Base-by-base conservation (phyloP, 2,113 vertebrate species). In the Dipodomys merriami region DNA sequence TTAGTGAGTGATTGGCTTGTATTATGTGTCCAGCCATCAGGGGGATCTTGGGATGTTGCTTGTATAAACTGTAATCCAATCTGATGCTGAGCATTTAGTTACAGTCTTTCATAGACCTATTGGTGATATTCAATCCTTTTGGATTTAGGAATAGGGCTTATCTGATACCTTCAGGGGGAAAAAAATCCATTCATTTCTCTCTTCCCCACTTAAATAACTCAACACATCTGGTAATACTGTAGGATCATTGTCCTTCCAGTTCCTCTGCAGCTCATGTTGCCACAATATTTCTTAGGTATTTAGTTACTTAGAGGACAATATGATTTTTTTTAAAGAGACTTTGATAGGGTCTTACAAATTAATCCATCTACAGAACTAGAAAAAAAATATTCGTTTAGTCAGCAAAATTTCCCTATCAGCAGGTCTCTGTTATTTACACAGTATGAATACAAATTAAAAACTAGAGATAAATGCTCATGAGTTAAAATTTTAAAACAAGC, bases 161-260 rank as follows among this genome's bases (percentile, higher is more conserved):
- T 99, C 99, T 99, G 99, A 99, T 99, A 99, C 98, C 98, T 99
- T 98, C 91, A 97, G 83, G 86, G 88, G 72, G 15, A 39, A 96
- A 98, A 98, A 98, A 98, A 97, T 96, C 96, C 96, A 97, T 96
- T 98, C 97, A 96, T 98, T 98, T 96, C 96, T 98, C 96, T 98
- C 95, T 98, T 98, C 95, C 98, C 97, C 98, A 96, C 97, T 98
- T 98, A 98, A 98, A 98, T 99, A 99, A 99, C 99, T 99, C 98
- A 98, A 98, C 99, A 99, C 99, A 99, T 99, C 98, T 99, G 99
- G 99, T 99, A 99, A 99, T 98, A 99, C 99, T 99, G 99, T 99
- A 98, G 99, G 98, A 98, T 98, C 99, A 99, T 99, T 99, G 99
- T 99, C 98, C 98, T 99, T 98, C 98, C 97, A 98, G 98, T 98